Base-by-base conservation (phyloP, 2,797 vertebrate genomes). In the Gobio occitaniae region DNA sequence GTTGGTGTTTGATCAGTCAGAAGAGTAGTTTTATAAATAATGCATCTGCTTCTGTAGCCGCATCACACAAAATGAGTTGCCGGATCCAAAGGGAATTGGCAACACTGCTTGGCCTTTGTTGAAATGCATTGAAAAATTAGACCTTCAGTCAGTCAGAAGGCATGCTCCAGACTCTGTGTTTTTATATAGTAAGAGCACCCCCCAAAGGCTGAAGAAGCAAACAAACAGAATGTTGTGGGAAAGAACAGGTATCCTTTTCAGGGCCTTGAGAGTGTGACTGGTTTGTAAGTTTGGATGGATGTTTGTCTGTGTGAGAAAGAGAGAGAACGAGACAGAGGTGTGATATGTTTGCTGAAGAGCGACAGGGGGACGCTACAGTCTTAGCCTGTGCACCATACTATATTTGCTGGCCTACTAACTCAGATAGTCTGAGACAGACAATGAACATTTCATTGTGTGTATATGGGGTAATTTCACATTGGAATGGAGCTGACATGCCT, bases 381-480 rank as follows among this genome's bases (percentile, higher is more conserved):
- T 82, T 61, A 85, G 69, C 88, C 86, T 79, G 52, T 87, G 91
- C 87, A 77, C 83, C 90, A 66, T 88, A 90, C 91, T 94, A 93
- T 93, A 92, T 89, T 89, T 90, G 88, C 89, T 87, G 90, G 90
- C 87, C 86, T 86, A 86, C 79, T 90, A 85, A 79, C 61, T 83
- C 69, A 41, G 90, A 92, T 89, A 91, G 90, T 91, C 86, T 86
- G 89, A 91, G 92, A 94, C 90, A 90, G 92, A 91, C 82, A 84
- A 94, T 95, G 90, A 94, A 95, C 94, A 94, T 94, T 95, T 95
- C 90, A 94, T 93, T 84, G 91, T 87, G 74, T 80, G 87, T 88
- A 93, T 94, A 92, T 90, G 86, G 89, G 88, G 89, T 91, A 92
- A 92, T 54, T 92, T 90, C 86, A 90, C 91, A 92, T 92, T 92